Base-by-base conservation (phyloP, 2,888 invertebrate species). In the Drosophila leonis region DNA sequence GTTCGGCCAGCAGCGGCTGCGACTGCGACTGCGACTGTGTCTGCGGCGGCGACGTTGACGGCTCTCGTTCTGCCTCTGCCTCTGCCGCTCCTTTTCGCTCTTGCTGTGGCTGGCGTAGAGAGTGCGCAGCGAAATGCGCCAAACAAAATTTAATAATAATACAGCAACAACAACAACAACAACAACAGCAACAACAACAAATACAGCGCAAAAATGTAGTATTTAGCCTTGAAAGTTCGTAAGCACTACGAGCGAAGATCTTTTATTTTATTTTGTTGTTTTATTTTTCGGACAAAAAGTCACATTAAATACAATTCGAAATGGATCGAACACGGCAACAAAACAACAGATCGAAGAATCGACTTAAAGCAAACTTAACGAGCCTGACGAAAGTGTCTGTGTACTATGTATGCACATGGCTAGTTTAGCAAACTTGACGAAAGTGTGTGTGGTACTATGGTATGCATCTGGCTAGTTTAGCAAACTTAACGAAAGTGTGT, bases 181-280 rank as follows among this genome's bases (percentile, higher is more conserved):
- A 41, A 9, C 37, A 37, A 37, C 54, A 69, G 62, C 35, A 35
- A 13, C 33, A 33, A 33, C 37, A 15, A 10, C 39, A 20, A 49
- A 63, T 55, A 70, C 60, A 76, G 44, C 64, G 66, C 65, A 69
- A 82, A 83, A 83, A 77, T 84, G 65, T 85, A 85, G 84, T 85
- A 85, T 91, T 90, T 84, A 86, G 89, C 90, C 90, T 90, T 88
- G 88, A 88, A 83, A 78, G 88, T 90, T 90, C 88, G 88, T 83
- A 86, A 86, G 74, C 90, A 90, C 89, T 87, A 86, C 83, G 90
- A 75, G 79, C 78, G 69, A 79, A 79, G 79, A 80, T 75, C 82
- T 79, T 64, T 78, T 71, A 67, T 80, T 56, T 65, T 3, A n/a
- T 57, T 41, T 41, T 65, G 24, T 44, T 46, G 59, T 39, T 4